Percentiles rank a stretch among this genome's conserved stretches.
phyloP scores from a whole-genome alignment of 2,888 invertebrate genomes.

The Torymus auratus region DNA sequence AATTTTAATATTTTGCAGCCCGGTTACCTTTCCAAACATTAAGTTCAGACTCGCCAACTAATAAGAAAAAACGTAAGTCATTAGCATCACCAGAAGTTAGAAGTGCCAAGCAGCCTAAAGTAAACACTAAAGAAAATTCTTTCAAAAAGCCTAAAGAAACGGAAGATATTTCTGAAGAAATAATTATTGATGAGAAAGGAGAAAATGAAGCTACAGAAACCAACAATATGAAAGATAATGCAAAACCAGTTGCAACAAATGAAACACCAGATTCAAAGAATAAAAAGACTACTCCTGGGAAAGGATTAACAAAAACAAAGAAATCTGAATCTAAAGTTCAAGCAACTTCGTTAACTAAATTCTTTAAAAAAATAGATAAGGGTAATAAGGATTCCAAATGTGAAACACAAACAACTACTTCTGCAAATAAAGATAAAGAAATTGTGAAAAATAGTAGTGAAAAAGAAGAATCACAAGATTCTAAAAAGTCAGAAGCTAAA shows the following conservation, averaged over 20 bases:
- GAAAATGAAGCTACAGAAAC: conserved; percentile 26
- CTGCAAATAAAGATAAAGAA: conserved; percentile 16
- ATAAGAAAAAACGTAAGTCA: conserved; percentile 71
- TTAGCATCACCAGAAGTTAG: conserved; percentile 64
- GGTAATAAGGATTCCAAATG: conserved; percentile 49
- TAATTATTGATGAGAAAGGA: conserved; percentile 12
- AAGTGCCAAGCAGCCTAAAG: conserved; percentile 67
- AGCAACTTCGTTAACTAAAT: conserved; percentile 61
- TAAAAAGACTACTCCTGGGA: conserved; percentile 53
- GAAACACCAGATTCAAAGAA: conserved; percentile 43
- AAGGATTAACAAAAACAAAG: conserved; percentile 52
- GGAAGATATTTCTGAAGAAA: conserved; percentile 25
- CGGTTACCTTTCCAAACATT: conserved; percentile 70
- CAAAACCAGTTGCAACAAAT: conserved; percentile 30
- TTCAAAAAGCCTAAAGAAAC: conserved; percentile 29
- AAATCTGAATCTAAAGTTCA: conserved; percentile 53
- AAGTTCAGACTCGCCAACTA: conserved; percentile 62
- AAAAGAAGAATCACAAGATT: conserved; percentile 15
- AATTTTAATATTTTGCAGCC: conserved; percentile 63
- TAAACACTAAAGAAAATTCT: conserved; percentile 65
- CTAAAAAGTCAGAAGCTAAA: conserved; percentile 9
- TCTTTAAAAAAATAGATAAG: conserved; percentile 65
- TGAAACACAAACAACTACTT: conserved; percentile 19
- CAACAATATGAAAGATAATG: conserved; percentile 24
- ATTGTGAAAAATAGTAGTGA: conserved; percentile 13